A percentile compares a stretch with the other conserved stretches of the same genome.
Evolutionary conservation across 2,797 vertebrate genomes (phyloP).

Genomic region (Sebastes melanostomus): DNA sequence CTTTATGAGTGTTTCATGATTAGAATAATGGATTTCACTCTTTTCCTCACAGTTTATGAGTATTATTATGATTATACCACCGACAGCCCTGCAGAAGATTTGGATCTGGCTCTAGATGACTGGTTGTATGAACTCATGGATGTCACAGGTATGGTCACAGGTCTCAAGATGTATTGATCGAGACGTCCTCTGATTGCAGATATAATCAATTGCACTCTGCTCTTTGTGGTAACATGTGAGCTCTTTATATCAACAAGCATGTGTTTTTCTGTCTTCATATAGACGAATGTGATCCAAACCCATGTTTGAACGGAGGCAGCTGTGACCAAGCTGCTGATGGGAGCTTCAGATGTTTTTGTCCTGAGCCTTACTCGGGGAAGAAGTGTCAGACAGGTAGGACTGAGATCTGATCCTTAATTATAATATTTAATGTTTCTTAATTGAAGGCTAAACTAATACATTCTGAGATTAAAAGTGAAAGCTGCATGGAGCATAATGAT

Average conservation of each 20-base stretch:
- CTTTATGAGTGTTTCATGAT: neutral
- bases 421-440: neutral
- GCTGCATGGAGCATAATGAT: neutral
- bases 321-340: constrained; percentile 13
- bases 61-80: constrained; percentile 27
- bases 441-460: neutral
- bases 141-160: constrained; percentile 53
- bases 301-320: constrained; percentile 67
- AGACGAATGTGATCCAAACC: constrained; percentile 73
- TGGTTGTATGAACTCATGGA: constrained; percentile 69
- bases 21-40: neutral
- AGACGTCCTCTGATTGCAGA: neutral
- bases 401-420: neutral
- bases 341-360: constrained; percentile 63
- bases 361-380: constrained; percentile 64
- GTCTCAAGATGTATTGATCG: neutral
- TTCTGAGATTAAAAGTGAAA: neutral
- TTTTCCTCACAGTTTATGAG: constrained; percentile 19
- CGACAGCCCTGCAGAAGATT: constrained; percentile 3
- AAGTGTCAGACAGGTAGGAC: constrained; percentile 69
- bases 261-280: neutral
- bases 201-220: neutral
- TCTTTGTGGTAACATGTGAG: neutral
- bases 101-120: constrained; percentile 22
- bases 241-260: rapidly evolving